Evolutionary conservation across 2,888 invertebrate species (phyloP), one percentile per base, ranked within the genome.

Genomic region (Ophion slaviceki): DNA sequence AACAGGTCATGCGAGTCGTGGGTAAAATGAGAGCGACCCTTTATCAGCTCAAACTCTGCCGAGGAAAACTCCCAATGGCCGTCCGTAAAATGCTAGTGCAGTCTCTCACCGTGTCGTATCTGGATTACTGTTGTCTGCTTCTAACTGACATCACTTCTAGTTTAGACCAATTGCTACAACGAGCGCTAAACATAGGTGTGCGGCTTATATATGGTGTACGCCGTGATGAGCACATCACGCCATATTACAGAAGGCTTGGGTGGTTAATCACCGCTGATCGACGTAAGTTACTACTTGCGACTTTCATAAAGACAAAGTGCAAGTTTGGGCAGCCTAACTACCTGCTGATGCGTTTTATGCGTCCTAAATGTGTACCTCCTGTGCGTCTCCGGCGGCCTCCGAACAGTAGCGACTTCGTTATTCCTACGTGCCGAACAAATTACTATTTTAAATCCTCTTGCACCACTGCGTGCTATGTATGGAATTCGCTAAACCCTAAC

Each of bases 181-280:
- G 74, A 2, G 71, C 76, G 1, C 47, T 76, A 0, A 84, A 80
- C 10, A n/a, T 53, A 5, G 40, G 59, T 4, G 75, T 80, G 17
- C 40, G 81, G 10, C 81, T 84, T 10, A 75, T 75, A 11, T 57
- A 80, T 14, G 68, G 75, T 62, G 45, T 80, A 2, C 66, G 40
- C 14, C 24, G 40, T 11, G 59, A 81, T 20, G 80, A 80, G 36
- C 61, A 75, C 40, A 68, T 80, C 10, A 75, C 84, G 36, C 36
- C 80, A 6, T 84, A 32, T 7, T 67, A 75, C 6, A 36, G 24
- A 1, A 24, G n/a, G 14, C 57, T 83, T 2, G 40, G 28, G 11
- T 83, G 78, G 82, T 61, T 80, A 14, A 71, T 78, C 74, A 53
- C 36, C 75, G 79, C 75, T 70, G 75, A 79, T 66, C 75, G 67